Base-by-base conservation (phyloP, 2,113 vertebrate genomes). In the Tenebrosternarchus preto region DNA sequence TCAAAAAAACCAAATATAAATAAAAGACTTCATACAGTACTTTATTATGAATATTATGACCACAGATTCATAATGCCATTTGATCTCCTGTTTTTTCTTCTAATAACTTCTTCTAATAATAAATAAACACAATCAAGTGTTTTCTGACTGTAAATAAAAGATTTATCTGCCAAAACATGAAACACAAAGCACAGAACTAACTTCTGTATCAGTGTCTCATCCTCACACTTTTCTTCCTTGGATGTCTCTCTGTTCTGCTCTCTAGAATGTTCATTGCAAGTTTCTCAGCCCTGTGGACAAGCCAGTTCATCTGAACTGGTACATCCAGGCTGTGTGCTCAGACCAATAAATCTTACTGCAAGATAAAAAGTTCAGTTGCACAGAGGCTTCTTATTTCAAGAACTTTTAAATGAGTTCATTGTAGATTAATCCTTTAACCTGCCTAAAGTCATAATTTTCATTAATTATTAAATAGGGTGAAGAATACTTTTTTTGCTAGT, bases 251-350 rank as follows among this genome's bases (percentile, higher is more conserved):
- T 53, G 4, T 50, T 63, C n/a, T n/a, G n/a, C 25, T 79, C 67
- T 29, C 33, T 78, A 56, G 57, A 63, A 39, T 57, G 59, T 79
- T 39, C 33, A 70, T 39, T 17, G 19, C 60, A 71, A 39, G 61
- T 46, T 59, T 69, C 66, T 59, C 31, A 46, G 66, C 33, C 25
- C 20, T 22, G 46, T 55, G 53, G 69, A 56, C 25, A 72, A 73
- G 29, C 39, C 67, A 79, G 36, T 79, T 72, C 43, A 27, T 12
- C 77, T 43, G 63, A 63, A 39, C 57, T 20, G 24, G 3, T 72
- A 33, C 19, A 63, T 57, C 68, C 57, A 72, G 68, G 43, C 63
- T 25, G 56, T 29, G 27, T 27, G 67, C 53, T 24, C 77, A 25
- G 15, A 72, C 5, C 67, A 50, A 63, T 79, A 25, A 64, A 67